These are phyloP conservation scores for Tuberolachnus salignus DNA, from an alignment of 2,888 invertebrate genomes.

Conservation along the genomic window DNA sequence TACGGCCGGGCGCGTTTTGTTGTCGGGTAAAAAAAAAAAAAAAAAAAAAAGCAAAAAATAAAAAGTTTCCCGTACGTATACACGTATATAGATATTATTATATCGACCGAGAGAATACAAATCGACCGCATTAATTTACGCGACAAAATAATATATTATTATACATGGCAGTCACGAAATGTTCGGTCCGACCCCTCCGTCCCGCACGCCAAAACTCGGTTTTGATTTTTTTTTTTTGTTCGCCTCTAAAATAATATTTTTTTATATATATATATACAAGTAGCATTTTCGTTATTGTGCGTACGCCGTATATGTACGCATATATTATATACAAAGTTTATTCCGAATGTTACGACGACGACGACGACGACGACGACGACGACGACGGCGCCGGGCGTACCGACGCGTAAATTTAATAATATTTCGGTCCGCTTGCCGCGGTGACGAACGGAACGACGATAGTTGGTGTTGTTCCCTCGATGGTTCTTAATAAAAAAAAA, in stretches of 20 bases:
- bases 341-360: background rate
- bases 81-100: background rate
- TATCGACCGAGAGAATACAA: conserved; percentile 26
- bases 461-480: too few relatives aligned
- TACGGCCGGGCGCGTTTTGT: too few relatives aligned
- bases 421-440: too few relatives aligned
- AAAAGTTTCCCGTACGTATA: background rate
- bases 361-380: too few relatives aligned
- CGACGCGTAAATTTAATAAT: background rate
- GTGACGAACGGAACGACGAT: too few relatives aligned
- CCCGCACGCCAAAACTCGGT: background rate
- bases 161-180: conserved; percentile 35
- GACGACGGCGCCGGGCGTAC: background rate
- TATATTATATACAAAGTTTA: background rate
- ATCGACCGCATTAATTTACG: conserved; percentile 35
- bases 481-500: too few relatives aligned
- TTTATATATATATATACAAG: conserved; percentile 17
- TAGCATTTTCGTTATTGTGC: background rate
- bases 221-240: background rate
- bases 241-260: background rate
- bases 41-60: too few relatives aligned
- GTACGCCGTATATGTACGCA: too few relatives aligned
- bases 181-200: background rate
- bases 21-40: background rate
- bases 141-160: conserved; percentile 14